Percentiles rank a stretch among this genome's conserved stretches.
Evolutionary conservation across 2,113 vertebrate genomes (phyloP).

Genomic region (Macquaria australasica): DNA sequence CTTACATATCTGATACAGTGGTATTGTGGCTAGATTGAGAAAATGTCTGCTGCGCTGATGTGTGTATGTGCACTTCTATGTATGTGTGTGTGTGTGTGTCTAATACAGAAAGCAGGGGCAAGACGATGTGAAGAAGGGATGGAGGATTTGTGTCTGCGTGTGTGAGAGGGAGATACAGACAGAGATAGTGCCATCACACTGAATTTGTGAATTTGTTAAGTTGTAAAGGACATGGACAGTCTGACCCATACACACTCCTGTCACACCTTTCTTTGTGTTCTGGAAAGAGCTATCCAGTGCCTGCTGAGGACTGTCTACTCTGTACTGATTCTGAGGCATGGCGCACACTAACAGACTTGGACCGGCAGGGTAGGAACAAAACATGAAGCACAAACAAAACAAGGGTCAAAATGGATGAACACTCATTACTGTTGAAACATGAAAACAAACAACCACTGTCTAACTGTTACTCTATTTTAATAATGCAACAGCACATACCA

Average conservation of each 20-base stretch:
- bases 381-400: background rate
- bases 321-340: background rate
- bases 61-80: background rate
- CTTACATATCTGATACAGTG: conserved; percentile 7
- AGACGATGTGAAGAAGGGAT: background rate
- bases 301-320: background rate
- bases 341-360: background rate
- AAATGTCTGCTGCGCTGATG: background rate
- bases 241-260: conserved; percentile 5
- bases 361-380: background rate
- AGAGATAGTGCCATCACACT: conserved; percentile 5
- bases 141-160: background rate
- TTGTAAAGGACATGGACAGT: conserved; percentile 22
- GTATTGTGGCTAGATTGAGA: conserved; percentile 12
- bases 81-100: rapidly evolving
- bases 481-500: background rate
- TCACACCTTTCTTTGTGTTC: conserved; percentile 14
- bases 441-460: background rate
- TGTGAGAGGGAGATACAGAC: background rate
- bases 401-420: background rate
- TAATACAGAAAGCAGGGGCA: background rate
- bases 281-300: background rate
- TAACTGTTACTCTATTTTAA: background rate
- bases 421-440: too few species aligned
- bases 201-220: conserved; percentile 18